Evolutionary conservation across 2,888 invertebrate species (phyloP).

Genomic region (Drosophila neoperkinsi): DNA sequence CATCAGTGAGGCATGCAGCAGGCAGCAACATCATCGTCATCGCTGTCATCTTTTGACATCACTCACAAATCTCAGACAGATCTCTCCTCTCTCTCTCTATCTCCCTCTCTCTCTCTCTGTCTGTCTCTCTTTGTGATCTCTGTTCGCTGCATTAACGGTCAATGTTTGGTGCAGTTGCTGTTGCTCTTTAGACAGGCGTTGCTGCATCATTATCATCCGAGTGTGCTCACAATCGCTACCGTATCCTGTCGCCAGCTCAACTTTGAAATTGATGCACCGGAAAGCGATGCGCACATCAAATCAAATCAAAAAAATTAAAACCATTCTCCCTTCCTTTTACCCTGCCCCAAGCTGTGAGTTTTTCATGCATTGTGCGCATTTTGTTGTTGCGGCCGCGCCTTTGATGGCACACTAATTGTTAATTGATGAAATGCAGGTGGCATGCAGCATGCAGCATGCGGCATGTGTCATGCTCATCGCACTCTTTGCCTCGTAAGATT

Average conservation of each 20-base stretch:
- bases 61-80: slow-evolving; percentile 20
- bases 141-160: slow-evolving; percentile 59
- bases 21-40: slow-evolving; percentile 64
- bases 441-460: slow-evolving; percentile 33
- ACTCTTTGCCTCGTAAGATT: slow-evolving; percentile 39
- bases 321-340: not conserved
- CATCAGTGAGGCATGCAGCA: slow-evolving; percentile 52
- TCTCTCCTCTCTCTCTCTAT: not conserved
- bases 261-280: slow-evolving; percentile 52
- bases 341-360: not conserved
- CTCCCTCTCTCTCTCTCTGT: not conserved
- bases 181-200: slow-evolving; percentile 60
- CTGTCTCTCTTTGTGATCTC: slow-evolving; percentile 3
- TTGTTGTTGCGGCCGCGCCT: slow-evolving; percentile 48
- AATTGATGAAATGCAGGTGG: slow-evolving; percentile 73
- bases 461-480: slow-evolving; percentile 42
- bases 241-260: slow-evolving; percentile 59
- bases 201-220: slow-evolving; percentile 74
- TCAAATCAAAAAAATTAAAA: slow-evolving; percentile 6
- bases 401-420: slow-evolving; percentile 74
- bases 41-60: slow-evolving; percentile 62
- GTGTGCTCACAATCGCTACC: slow-evolving; percentile 51
- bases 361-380: slow-evolving; percentile 20
- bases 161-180: slow-evolving; percentile 11
- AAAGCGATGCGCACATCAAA: slow-evolving; percentile 42